These are phyloP conservation scores for Mycteria americana DNA, from an alignment of 2,797 vertebrate genomes.

Conservation along the genomic window DNA sequence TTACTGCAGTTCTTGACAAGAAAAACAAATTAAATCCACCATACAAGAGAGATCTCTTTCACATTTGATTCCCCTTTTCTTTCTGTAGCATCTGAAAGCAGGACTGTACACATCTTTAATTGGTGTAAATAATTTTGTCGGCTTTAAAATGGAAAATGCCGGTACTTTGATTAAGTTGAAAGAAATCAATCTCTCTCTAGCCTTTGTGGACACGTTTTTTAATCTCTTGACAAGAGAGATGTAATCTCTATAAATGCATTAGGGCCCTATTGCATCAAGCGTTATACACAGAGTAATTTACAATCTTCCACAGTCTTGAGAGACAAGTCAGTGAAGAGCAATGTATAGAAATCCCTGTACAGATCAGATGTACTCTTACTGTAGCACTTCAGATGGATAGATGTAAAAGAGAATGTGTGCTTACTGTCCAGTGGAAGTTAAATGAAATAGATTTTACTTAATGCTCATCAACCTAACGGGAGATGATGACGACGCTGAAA, in stretches of 20 bases:
- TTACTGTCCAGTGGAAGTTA: background rate
- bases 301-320: background rate
- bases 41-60: background rate
- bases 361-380: background rate
- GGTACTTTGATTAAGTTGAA: background rate
- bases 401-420: background rate
- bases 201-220: background rate
- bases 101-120: background rate
- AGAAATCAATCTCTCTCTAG: background rate
- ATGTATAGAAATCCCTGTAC: background rate
- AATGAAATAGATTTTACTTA: background rate
- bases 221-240: background rate
- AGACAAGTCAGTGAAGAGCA: background rate
- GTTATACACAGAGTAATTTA: background rate
- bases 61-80: background rate
- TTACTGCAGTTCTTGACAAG: background rate
- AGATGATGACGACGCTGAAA: background rate
- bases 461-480: background rate
- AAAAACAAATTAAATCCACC: constrained; percentile 13
- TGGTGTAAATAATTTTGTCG: background rate
- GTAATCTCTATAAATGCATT: background rate
- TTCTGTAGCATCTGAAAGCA: background rate
- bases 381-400: background rate
- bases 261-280: background rate
- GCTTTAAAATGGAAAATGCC: background rate